phyloP scores from a whole-genome alignment of 2,113 vertebrate genomes.

The Dissostichus mawsoni region DNA sequence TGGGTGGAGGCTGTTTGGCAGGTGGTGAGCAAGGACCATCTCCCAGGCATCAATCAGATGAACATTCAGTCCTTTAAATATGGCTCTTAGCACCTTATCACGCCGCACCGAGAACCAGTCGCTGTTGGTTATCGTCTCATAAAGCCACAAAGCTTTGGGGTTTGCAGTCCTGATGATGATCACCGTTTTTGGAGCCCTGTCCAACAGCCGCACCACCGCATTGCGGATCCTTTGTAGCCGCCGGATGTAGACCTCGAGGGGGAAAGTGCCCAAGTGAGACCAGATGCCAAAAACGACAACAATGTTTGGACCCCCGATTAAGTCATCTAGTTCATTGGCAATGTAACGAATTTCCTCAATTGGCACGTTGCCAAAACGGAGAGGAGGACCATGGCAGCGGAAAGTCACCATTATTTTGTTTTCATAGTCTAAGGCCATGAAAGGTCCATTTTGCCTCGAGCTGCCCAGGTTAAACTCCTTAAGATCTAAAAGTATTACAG shows the following conservation, averaged over 20 bases:
- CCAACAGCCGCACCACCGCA: no score
- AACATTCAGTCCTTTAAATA: constrained; percentile 90
- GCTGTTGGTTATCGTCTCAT: constrained; percentile 89
- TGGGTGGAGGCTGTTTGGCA: constrained; percentile 91
- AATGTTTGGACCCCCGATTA: constrained; percentile 87
- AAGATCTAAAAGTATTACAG: constrained; percentile 80
- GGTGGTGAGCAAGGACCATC: constrained; percentile 90
- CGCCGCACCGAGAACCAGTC: constrained; percentile 92
- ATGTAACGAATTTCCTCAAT: not conserved
- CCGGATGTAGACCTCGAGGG: constrained; percentile 89
- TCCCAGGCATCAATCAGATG: constrained; percentile 94
- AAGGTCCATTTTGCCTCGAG: constrained; percentile 88
- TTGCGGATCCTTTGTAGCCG: constrained; percentile 88
- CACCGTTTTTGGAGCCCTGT: no score
- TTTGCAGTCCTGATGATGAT: no score
- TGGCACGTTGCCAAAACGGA: not conserved
- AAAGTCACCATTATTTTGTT: constrained; percentile 89
- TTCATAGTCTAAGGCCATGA: constrained; percentile 87
- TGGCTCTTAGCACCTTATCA: constrained; percentile 88
- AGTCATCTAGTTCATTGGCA: constrained; percentile 88
- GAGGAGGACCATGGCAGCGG: not conserved
- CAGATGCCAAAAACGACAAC: constrained; percentile 89
- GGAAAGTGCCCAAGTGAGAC: constrained; percentile 94
- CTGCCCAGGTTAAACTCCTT: constrained; percentile 88
- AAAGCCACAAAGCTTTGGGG: constrained; percentile 84